A percentile compares a stretch with the other conserved stretches of the same genome.
phyloP scores from a whole-genome alignment of 2,888 invertebrate genomes.

The Endotricha flammealis region DNA sequence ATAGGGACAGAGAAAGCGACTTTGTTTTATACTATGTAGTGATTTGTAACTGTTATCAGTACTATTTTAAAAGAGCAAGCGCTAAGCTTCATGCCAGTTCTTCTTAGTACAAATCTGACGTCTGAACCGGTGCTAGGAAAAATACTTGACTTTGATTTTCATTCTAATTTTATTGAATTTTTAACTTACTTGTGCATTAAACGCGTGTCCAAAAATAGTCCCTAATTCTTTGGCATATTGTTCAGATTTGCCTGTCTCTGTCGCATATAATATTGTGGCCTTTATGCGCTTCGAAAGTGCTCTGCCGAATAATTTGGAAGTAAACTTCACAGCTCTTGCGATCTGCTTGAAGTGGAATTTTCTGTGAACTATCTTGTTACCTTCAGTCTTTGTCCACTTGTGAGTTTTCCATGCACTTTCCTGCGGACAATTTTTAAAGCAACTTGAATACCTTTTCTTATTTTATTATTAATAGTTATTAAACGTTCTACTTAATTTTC shows the following conservation, averaged over 20 bases:
- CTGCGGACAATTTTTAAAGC: constrained; percentile 47
- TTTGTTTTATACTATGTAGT: too few species aligned
- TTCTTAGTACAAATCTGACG: too few species aligned
- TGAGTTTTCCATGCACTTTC: constrained; percentile 95
- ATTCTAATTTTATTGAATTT: not conserved
- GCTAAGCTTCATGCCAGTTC: too few species aligned
- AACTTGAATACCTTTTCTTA: too few species aligned
- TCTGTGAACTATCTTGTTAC: constrained; percentile 83
- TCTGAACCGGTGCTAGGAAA: too few species aligned
- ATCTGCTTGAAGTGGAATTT: constrained; percentile 98
- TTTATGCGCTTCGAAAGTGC: constrained; percentile 95
- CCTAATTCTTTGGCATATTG: constrained; percentile 94
- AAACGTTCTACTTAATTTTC: too few species aligned
- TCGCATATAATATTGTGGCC: constrained; percentile 95
- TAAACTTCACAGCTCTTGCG: constrained; percentile 96
- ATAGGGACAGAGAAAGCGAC: too few species aligned
- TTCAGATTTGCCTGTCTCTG: constrained; percentile 97
- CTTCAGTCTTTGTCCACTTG: constrained; percentile 83
- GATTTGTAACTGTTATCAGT: too few species aligned
- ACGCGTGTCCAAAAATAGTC: constrained; percentile 93
- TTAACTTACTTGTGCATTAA: constrained; percentile 89
- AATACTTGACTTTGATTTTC: too few species aligned
- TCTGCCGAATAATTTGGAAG: constrained; percentile 95
- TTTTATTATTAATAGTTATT: too few species aligned
- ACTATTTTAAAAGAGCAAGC: too few species aligned